Percentiles rank a stretch among this genome's conserved stretches.
phyloP scores from a whole-genome alignment of 2,113 vertebrate species.

The Procavia capensis region DNA sequence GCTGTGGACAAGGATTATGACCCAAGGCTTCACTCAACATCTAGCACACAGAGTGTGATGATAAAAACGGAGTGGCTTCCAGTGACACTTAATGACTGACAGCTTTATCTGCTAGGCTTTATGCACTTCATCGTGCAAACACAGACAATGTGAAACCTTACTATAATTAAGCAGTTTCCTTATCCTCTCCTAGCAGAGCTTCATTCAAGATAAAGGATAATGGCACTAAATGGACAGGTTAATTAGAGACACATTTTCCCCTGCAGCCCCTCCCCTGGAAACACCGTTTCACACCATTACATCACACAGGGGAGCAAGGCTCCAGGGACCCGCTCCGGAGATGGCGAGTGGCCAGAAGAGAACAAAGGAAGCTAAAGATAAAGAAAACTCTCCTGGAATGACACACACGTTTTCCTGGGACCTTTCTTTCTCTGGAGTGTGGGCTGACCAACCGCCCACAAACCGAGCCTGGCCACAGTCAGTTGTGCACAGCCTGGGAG shows the following conservation, averaged over 20 bases:
- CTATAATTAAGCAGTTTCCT: conserved; percentile 69
- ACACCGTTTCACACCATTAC: conserved; percentile 45
- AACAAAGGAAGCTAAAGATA: neutral
- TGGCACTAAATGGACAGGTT: neutral
- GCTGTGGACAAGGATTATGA: neutral
- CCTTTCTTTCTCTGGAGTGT: neutral
- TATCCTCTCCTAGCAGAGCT: conserved; percentile 57
- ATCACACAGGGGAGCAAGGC: conserved; percentile 45
- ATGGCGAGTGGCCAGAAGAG: conserved; percentile 54
- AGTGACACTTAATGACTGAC: conserved; percentile 20
- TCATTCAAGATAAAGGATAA: conserved; percentile 54
- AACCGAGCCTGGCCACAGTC: neutral
- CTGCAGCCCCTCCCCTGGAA: conserved; percentile 7
- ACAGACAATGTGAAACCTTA: conserved; percentile 39
- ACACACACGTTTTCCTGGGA: fast-evolving
- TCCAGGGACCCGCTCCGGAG: conserved; percentile 2
- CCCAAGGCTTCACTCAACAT: conserved; percentile 7
- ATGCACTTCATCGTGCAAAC: neutral
- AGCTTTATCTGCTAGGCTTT: conserved; percentile 39
- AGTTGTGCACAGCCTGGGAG: neutral
- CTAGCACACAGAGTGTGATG: neutral
- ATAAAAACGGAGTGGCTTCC: conserved; percentile 29
- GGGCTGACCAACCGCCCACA: neutral
- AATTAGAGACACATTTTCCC: conserved; percentile 46
- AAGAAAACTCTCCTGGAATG: neutral